These are phyloP conservation scores for Columba janthina DNA, from an alignment of 2,113 vertebrate species.

Conservation along the genomic window DNA sequence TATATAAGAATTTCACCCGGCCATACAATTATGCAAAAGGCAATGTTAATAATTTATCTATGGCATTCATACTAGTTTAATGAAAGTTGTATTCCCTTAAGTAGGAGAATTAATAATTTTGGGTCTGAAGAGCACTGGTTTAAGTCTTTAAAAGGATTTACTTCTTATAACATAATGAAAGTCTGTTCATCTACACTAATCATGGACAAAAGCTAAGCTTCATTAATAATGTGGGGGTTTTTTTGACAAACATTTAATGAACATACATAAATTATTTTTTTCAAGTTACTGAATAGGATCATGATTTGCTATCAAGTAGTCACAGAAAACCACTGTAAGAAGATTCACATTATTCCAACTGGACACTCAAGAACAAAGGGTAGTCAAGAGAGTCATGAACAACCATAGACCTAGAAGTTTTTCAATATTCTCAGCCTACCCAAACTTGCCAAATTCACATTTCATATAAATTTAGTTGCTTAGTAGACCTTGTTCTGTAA, in stretches of 20 bases:
- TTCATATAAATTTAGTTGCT: background rate
- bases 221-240: background rate
- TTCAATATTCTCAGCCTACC: background rate
- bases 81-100: constrained; percentile 9
- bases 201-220: background rate
- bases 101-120: constrained; percentile 42
- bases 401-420: background rate
- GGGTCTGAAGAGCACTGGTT: background rate
- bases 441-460: background rate
- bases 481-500: background rate
- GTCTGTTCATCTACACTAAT: constrained; percentile 9
- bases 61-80: constrained; percentile 2
- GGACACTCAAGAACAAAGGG: background rate
- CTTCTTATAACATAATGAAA: constrained; percentile 38
- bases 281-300: background rate
- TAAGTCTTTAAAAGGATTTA: constrained; percentile 55
- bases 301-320: background rate
- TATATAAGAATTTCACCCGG: background rate
- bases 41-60: constrained; percentile 21
- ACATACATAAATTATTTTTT: background rate
- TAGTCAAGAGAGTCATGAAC: background rate
- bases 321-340: background rate
- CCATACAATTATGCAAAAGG: constrained; percentile 14
- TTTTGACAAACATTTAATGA: constrained; percentile 34
- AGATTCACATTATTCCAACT: background rate